Evolutionary conservation across 2,888 invertebrate species (phyloP).

Genomic region (Gastrophysa polygoni): DNA sequence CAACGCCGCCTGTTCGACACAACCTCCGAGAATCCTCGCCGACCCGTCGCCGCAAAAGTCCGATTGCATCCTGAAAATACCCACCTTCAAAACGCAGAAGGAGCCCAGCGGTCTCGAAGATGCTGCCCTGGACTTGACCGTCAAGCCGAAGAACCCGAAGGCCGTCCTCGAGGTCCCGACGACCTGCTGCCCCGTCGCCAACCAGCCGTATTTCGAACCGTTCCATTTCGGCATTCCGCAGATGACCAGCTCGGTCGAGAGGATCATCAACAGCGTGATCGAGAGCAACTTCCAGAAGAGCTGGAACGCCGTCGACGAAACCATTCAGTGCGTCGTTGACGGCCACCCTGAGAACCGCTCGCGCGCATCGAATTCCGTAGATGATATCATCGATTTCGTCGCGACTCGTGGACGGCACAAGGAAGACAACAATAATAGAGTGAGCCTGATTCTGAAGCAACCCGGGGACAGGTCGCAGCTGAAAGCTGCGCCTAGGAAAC

Average conservation of each 20-base stretch:
- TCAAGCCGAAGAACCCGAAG: constrained; percentile 31
- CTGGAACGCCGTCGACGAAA: constrained; percentile 40
- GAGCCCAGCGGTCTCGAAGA: constrained; percentile 31
- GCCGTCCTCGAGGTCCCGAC: neutral
- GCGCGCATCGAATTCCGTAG: constrained; percentile 30
- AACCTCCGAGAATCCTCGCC: constrained; percentile 11
- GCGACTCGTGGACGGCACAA: constrained; percentile 13
- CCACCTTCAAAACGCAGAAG: constrained; percentile 36
- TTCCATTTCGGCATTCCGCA: neutral
- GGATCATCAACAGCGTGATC: constrained; percentile 31
- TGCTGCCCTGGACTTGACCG: constrained; percentile 45
- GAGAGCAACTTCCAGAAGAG: constrained; percentile 20
- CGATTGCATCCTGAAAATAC: constrained; percentile 44
- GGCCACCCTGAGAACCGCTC: constrained; percentile 6
- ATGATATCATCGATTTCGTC: constrained; percentile 44
- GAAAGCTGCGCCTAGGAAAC: neutral
- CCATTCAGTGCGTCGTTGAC: constrained; percentile 38
- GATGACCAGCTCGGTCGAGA: constrained; percentile 27
- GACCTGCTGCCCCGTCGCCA: neutral
- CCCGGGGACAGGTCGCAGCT: neutral
- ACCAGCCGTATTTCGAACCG: neutral
- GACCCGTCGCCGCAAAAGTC: constrained; percentile 28
- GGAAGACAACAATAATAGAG: neutral
- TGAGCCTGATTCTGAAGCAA: neutral
- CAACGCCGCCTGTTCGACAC: constrained; percentile 3